Evolutionary conservation across 2,797 vertebrate genomes (phyloP), one percentile per base, ranked within the genome.

Genomic region (Gouania willdenowi): DNA sequence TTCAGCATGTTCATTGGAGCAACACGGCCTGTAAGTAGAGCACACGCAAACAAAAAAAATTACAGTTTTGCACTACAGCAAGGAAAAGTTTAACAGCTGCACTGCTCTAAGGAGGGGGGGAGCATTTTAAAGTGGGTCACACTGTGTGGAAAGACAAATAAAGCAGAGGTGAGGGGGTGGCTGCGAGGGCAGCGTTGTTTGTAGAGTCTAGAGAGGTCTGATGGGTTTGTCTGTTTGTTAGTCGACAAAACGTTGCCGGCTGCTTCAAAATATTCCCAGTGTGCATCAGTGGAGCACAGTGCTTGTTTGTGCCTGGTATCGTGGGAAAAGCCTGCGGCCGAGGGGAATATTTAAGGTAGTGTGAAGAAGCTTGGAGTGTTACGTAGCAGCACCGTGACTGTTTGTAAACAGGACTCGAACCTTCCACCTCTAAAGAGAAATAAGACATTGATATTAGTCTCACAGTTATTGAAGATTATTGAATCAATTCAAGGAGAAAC

Each of bases 1-100:
- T 21, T 46, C 80, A 84, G 79, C 72, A 86, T 88, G 85, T 82
- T 75, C 69, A 42, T 70, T 75, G 73, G 75, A 79, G 62, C 59
- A 12, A 69, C 37, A 42, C 64, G 44, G 49, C 55, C 47, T 55
- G 84, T 89, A 75, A 88, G 85, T 88, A 79, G 71, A 56, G 35
- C 30, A 41, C 39, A 39, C 27, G 39, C 26, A 22, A 22, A 24
- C n/a, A 35, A 14, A 46, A 29, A 50, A 10, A 9, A 25, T n/a
- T 44, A 34, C 15, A 12, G 22, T 41, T 54, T 57, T 71, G 66
- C 72, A 66, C 20, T 48, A 61, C 4, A 38, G 52, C 29, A 3
- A 13, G 41, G 32, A 28, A 26, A 54, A 65, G 13, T 54, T 46
- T 8, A 55, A 36, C 12, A 41, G 52, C 77, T 67, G 75, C 72